Evolutionary conservation across 1,140 invertebrate genomes (phyloP).

Genomic region (Drosophila baimaii): DNA sequence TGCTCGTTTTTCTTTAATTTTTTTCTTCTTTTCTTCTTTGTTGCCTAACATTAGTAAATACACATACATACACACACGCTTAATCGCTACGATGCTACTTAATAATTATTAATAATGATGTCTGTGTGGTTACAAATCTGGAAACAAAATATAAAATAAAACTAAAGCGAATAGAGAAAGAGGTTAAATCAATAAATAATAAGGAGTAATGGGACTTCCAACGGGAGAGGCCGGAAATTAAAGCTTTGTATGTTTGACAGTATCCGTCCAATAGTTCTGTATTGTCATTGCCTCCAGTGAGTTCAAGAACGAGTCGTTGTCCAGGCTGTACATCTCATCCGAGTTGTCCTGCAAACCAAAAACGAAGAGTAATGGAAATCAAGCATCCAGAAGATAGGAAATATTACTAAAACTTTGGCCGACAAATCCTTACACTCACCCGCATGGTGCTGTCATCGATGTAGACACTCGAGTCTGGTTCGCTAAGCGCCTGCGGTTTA

Average conservation of each 20-base stretch:
- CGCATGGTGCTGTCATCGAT: conserved; percentile 94
- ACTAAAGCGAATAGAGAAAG: conserved; percentile 7
- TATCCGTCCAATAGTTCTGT: conserved; percentile 96
- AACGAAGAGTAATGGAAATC: conserved; percentile 1
- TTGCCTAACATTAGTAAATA: conserved; percentile 76
- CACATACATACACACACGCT: conserved; percentile 61
- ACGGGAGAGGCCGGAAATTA: conserved; percentile 84
- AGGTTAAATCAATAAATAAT: conserved; percentile 18
- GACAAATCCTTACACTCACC: conserved; percentile 86
- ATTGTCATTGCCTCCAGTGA: conserved; percentile 96
- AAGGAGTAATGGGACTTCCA: conserved; percentile 16
- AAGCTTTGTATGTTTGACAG: conserved; percentile 95
- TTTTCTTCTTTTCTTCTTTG: neutral
- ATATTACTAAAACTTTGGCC: conserved; percentile 28
- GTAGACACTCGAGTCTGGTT: conserved; percentile 94
- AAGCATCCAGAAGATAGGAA: accelerated
- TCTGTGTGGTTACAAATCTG: conserved; percentile 24
- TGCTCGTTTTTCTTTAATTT: conserved; percentile 32
- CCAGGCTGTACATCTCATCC: conserved; percentile 95
- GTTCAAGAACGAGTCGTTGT: conserved; percentile 96
- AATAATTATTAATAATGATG: conserved; percentile 64
- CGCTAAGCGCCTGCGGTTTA: conserved; percentile 92
- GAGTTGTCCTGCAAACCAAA: conserved; percentile 90
- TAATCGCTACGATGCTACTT: conserved; percentile 66
- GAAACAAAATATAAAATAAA: conserved; percentile 11